Conservation (phyloP, 2,797 vertebrate genomes). For the Lemur catta region DNA sequence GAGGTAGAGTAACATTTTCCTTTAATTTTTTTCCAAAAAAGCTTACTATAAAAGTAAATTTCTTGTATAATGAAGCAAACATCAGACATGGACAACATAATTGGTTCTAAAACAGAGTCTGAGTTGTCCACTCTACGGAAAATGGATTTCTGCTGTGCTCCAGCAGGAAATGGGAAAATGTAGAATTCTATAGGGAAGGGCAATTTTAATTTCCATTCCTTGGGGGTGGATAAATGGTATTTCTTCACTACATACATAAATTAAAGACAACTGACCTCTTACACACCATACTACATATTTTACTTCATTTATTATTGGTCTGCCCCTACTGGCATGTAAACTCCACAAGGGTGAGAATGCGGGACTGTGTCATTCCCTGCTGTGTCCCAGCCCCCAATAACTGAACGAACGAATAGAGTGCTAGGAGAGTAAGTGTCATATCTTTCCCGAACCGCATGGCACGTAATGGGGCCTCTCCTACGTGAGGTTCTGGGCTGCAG, state of each 20-base stretch:
- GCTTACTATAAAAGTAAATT: neutral
- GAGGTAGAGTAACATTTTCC: neutral
- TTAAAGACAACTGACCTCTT: neutral
- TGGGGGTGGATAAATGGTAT: neutral
- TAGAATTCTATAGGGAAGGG: neutral
- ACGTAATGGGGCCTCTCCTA: neutral
- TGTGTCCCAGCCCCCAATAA: neutral
- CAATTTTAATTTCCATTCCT: neutral
- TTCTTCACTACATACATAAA: neutral
- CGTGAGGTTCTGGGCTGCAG: fast-evolving
- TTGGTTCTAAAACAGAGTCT: neutral
- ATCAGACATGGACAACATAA: neutral
- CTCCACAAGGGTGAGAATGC: neutral
- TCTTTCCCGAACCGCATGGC: neutral
- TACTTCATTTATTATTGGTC: neutral
- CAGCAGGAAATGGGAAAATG: neutral
- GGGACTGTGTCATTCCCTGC: neutral
- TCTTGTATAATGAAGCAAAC: neutral
- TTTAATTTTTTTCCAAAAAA: neutral
- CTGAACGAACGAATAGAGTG: neutral
- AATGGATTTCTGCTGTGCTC: neutral
- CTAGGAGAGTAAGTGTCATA: neutral
- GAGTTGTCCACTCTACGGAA: neutral
- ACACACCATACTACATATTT: neutral
- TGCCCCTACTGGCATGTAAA: neutral